Conservation (phyloP, 2,797 vertebrate genomes). For the Lateolabrax maculatus region DNA sequence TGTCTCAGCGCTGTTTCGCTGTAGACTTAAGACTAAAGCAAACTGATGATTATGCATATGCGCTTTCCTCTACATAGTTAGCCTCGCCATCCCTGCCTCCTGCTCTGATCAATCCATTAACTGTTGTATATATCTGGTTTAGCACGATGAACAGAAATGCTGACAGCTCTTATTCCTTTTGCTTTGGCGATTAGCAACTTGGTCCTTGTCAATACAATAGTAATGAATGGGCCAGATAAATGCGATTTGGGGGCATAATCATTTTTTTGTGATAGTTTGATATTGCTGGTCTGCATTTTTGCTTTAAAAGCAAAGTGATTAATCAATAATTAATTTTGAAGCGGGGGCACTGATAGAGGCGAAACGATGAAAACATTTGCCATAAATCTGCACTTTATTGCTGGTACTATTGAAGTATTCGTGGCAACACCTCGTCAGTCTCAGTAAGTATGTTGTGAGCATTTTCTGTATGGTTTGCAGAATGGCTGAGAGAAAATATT, state of each 20-base stretch:
- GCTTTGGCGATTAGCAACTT: constrained; percentile 87
- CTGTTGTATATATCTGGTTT: constrained; percentile 85
- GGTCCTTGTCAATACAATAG: constrained; percentile 86
- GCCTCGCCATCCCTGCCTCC: constrained; percentile 67
- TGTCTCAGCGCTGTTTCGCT: constrained; percentile 66
- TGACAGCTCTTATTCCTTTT: constrained; percentile 84
- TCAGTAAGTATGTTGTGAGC: constrained; percentile 81
- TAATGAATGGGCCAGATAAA: constrained; percentile 87
- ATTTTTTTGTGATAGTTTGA: constrained; percentile 86
- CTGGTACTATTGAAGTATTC: constrained; percentile 78
- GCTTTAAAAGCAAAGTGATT: constrained; percentile 89
- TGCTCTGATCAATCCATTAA: constrained; percentile 83
- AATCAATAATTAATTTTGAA: constrained; percentile 93
- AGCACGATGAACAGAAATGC: constrained; percentile 82
- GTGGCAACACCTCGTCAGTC: constrained; percentile 76
- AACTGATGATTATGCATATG: constrained; percentile 82
- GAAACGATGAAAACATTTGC: constrained; percentile 86
- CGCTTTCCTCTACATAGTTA: constrained; percentile 69
- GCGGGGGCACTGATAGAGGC: constrained; percentile 84
- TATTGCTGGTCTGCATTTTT: constrained; percentile 90
- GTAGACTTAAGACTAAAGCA: constrained; percentile 77
- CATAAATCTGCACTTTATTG: constrained; percentile 89
- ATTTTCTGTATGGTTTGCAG: constrained; percentile 75
- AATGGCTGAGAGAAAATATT: constrained; percentile 76
- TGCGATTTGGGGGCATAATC: constrained; percentile 86